Evolutionary conservation across 2,888 invertebrate species (phyloP).

Genomic region (Tachina lurida): DNA sequence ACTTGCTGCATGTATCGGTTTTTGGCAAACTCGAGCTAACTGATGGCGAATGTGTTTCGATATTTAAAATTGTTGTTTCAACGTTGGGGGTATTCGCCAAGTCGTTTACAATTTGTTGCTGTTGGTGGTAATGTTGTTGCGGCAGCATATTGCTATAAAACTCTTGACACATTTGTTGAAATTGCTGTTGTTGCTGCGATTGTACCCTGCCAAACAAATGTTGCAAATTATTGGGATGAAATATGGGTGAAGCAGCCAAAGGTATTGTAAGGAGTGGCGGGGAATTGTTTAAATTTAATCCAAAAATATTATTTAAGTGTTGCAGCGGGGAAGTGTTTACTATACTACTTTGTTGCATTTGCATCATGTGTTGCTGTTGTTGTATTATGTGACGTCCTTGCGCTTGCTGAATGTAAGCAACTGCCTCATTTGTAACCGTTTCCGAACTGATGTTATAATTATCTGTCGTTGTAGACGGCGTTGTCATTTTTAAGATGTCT

Average conservation of each 20-base stretch:
- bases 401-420: slow-evolving; percentile 73
- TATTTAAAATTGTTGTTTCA: slow-evolving; percentile 25
- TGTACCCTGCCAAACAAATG: slow-evolving; percentile 77
- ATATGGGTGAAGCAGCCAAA: slow-evolving; percentile 61
- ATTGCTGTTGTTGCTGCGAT: slow-evolving; percentile 75
- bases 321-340: slow-evolving; percentile 79
- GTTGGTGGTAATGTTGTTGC: slow-evolving; percentile 70
- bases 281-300: slow-evolving; percentile 76
- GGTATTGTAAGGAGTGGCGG: slow-evolving; percentile 43
- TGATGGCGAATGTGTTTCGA: slow-evolving; percentile 28
- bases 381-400: slow-evolving; percentile 72
- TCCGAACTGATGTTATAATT: slow-evolving; percentile 72
- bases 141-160: slow-evolving; percentile 75
- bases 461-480: slow-evolving; percentile 76
- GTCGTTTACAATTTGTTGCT: slow-evolving; percentile 64
- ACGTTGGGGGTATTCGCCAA: slow-evolving; percentile 47
- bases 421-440: slow-evolving; percentile 42
- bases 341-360: slow-evolving; percentile 72
- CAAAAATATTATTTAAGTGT: slow-evolving; percentile 81
- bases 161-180: slow-evolving; percentile 77
- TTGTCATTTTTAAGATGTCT: slow-evolving; percentile 77
- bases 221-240: slow-evolving; percentile 75
- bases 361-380: slow-evolving; percentile 62
- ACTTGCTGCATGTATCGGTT: slow-evolving; percentile 76
- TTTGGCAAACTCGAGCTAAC: slow-evolving; percentile 71